Conservation (phyloP, 2,113 vertebrate species). For the Verasper variegatus region DNA sequence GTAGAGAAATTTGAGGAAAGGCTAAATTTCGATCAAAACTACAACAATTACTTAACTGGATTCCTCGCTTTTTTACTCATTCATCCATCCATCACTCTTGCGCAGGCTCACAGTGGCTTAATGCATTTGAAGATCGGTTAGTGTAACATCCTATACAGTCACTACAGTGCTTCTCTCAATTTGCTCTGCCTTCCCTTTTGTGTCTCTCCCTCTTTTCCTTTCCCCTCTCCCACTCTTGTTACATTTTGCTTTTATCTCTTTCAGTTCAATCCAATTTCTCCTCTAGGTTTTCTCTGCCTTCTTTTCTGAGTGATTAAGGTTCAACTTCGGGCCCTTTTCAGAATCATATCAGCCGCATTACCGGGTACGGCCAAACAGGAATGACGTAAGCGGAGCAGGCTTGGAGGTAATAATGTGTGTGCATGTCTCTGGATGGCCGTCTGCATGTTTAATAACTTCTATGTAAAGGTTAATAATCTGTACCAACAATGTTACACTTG, state of each 20-base stretch:
- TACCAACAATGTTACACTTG: constrained; percentile 10
- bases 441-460: constrained; percentile 19
- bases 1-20: no score
- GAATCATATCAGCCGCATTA: constrained; percentile 50
- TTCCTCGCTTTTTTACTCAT: neutral
- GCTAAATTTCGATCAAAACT: neutral
- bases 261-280: constrained; percentile 42
- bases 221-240: neutral
- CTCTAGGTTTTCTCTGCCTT: neutral
- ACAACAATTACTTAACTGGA: neutral
- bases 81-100: neutral
- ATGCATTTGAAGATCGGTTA: neutral
- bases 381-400: neutral
- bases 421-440: neutral
- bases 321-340: constrained; percentile 27
- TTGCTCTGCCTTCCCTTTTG: neutral
- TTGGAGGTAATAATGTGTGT: constrained; percentile 4
- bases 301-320: constrained; percentile 47
- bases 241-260: constrained; percentile 31
- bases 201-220: neutral
- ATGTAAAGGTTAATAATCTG: constrained; percentile 14
- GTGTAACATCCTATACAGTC: neutral
- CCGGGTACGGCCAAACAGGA: constrained; percentile 1
- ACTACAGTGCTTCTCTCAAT: neutral
- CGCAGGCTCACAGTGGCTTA: neutral